These are phyloP conservation scores for Myzus persicae DNA, from an alignment of 1,140 invertebrate genomes.

Conservation along the genomic window DNA sequence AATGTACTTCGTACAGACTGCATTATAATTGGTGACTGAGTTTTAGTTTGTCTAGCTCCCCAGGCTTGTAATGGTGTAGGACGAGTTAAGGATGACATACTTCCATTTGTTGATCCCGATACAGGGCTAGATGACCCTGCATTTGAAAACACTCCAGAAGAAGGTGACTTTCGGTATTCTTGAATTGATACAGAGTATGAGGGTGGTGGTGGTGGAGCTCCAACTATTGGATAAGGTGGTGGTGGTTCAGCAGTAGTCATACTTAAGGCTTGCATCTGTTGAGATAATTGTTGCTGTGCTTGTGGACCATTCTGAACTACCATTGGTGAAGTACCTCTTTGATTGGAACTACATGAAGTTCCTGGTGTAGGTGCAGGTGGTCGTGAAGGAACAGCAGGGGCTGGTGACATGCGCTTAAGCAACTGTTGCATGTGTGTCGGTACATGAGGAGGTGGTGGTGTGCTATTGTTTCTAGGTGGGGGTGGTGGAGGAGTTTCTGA, in stretches of 20 bases:
- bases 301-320: slow-evolving; percentile 83
- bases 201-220: slow-evolving; percentile 68
- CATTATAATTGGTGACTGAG: slow-evolving; percentile 93
- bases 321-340: slow-evolving; percentile 74
- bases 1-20: slow-evolving; percentile 94
- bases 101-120: slow-evolving; percentile 69
- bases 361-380: slow-evolving; percentile 68
- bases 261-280: slow-evolving; percentile 86
- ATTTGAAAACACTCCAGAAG: slow-evolving; percentile 82
- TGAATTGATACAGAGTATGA: slow-evolving; percentile 86
- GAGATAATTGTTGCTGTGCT: slow-evolving; percentile 82
- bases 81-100: slow-evolving; percentile 70
- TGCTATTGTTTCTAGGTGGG: slow-evolving; percentile 67
- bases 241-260: slow-evolving; percentile 75
- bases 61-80: slow-evolving; percentile 79
- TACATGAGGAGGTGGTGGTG: slow-evolving; percentile 71
- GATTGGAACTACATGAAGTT: slow-evolving; percentile 66
- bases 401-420: slow-evolving; percentile 85
- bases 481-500: slow-evolving; percentile 65
- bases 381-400: slow-evolving; percentile 71
- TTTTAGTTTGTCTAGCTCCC: slow-evolving; percentile 82
- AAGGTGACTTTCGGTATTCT: slow-evolving; percentile 79
- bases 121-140: slow-evolving; percentile 83
- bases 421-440: slow-evolving; percentile 80
- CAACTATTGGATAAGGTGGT: slow-evolving; percentile 77